Conservation (phyloP, 35 echinoderm and acorn worm genomes). For the Lytechinus pictus region DNA sequence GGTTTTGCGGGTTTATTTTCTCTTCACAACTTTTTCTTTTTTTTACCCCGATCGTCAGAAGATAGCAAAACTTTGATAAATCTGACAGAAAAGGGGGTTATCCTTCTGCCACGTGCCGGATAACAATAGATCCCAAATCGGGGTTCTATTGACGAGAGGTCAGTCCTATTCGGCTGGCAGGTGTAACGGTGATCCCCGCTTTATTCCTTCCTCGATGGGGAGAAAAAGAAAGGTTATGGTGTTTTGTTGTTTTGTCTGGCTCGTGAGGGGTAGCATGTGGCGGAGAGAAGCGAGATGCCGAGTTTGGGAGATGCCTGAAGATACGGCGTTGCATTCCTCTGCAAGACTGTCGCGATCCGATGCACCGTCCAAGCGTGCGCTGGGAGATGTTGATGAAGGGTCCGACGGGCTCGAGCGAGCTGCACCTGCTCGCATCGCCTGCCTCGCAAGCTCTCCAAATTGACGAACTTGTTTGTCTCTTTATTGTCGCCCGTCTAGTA, state of each 20-base stretch:
- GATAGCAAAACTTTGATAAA: slow-evolving; percentile 3
- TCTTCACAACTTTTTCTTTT: neutral
- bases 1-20: neutral
- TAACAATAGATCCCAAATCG: slow-evolving; percentile 2
- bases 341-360: slow-evolving; percentile 14
- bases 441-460: neutral
- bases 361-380: neutral
- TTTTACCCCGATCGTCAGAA: neutral
- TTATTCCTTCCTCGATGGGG: neutral
- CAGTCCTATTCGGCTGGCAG: neutral
- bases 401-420: neutral
- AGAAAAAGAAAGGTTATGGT: neutral
- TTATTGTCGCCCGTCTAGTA: neutral
- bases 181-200: neutral
- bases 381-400: neutral
- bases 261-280: neutral
- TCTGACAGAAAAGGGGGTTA: neutral
- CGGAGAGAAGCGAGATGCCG: neutral
- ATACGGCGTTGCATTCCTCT: slow-evolving; percentile 1
- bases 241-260: neutral
- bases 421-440: slow-evolving; percentile 37
- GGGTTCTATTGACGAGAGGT: neutral
- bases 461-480: slow-evolving; percentile 13
- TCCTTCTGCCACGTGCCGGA: neutral
- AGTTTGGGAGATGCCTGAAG: neutral